Evolutionary conservation across 2,888 invertebrate species (phyloP), one percentile per base, ranked within the genome.

Genomic region (Miltochrista miniata): DNA sequence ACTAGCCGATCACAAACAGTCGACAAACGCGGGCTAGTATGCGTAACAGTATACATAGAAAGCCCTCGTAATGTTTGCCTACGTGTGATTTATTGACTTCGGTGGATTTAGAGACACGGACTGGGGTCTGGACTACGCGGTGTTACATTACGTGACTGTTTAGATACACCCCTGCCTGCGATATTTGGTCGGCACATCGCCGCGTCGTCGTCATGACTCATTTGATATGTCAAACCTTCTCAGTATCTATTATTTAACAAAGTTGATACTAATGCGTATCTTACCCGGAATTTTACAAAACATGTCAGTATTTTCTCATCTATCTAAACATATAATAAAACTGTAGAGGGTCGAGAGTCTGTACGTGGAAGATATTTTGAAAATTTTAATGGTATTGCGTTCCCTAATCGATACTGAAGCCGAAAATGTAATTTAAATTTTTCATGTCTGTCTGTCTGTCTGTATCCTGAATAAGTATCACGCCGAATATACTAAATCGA

Each of bases 61-160:
- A 81, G 78, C 84, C 86, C 83, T 86, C 80, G 79, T 75, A 76
- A 74, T 90, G 90, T 90, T 90, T 92, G 85, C 85, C 78, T 91
- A 87, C 92, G 92, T 92, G 92, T 91, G 91, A 90, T 92, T 90
- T 92, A 92, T 92, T 87, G 90, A 90, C 88, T 90, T 87, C 90
- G 84, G 72, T 74, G 91, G 92, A 90, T 92, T 91, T 92, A 84
- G 80, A 83, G 80, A 76, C 88, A 87, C 87, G 87, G 85, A 85
- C 75, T 74, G 72, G 69, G 70, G 62, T 68, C 69, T 72, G 64
- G 69, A 64, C 63, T 65, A 61, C 61, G 70, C 70, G 84, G 88
- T 90, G 84, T 90, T 79, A 74, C 73, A 81, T 90, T 90, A 87
- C 89, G 73, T 64, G 66, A 64, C 79, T 82, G 79, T 83, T 31